Conservation (phyloP, 1,140 invertebrate genomes). For the Drosophila leontia region DNA sequence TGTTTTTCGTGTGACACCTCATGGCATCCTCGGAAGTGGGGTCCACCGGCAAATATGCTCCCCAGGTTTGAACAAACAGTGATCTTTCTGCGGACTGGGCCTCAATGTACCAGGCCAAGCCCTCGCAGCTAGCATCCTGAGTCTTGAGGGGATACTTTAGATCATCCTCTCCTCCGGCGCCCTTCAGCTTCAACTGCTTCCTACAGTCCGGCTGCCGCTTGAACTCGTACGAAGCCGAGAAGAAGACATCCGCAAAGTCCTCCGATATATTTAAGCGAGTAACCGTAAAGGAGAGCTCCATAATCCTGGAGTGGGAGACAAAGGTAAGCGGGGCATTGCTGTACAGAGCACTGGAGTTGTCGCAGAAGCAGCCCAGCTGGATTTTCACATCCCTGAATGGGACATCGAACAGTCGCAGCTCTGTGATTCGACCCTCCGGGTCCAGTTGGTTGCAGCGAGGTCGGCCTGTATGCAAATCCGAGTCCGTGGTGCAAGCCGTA, state of each 20-base stretch:
- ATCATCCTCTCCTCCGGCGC: slow-evolving; percentile 88
- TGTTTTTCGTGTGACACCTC: slow-evolving; percentile 88
- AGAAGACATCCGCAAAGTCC: slow-evolving; percentile 89
- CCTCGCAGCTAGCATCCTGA: slow-evolving; percentile 89
- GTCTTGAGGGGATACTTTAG: slow-evolving; percentile 87
- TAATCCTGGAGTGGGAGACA: slow-evolving; percentile 87
- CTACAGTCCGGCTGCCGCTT: slow-evolving; percentile 88
- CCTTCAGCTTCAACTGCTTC: slow-evolving; percentile 87
- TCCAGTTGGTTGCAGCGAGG: slow-evolving; percentile 86
- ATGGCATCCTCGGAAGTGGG: slow-evolving; percentile 86
- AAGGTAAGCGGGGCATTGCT: slow-evolving; percentile 87
- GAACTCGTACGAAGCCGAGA: slow-evolving; percentile 89
- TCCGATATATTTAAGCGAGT: slow-evolving; percentile 89
- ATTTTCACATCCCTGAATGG: slow-evolving; percentile 88
- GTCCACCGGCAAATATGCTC: slow-evolving; percentile 86
- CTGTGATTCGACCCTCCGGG: slow-evolving; percentile 86
- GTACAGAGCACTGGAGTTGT: slow-evolving; percentile 87
- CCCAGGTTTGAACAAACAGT: slow-evolving; percentile 91
- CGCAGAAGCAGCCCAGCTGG: slow-evolving; percentile 88
- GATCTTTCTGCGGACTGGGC: slow-evolving; percentile 89
- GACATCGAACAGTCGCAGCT: slow-evolving; percentile 88
- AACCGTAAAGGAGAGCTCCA: slow-evolving; percentile 88
- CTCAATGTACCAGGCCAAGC: slow-evolving; percentile 90
- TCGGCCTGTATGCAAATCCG: slow-evolving; percentile 90
- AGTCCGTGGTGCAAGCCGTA: slow-evolving; percentile 88